These are phyloP conservation scores for Patella pellucida DNA, from an alignment of 2,888 invertebrate genomes.

Conservation along the genomic window DNA sequence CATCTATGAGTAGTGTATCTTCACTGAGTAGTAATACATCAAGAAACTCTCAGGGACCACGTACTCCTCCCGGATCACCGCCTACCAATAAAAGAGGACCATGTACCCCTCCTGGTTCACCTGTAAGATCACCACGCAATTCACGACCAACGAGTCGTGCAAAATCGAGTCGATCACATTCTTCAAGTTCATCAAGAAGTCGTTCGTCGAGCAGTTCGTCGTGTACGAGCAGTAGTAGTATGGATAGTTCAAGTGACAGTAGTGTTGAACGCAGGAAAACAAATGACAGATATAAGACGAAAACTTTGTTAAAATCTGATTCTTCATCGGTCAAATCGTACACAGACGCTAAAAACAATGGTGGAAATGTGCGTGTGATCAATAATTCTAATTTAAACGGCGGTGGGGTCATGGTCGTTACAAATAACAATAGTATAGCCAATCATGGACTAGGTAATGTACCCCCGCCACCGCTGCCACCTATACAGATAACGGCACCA, in stretches of 20 bases:
- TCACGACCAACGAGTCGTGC: background rate
- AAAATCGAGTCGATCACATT: conserved; percentile 3
- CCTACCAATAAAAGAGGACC: conserved; percentile 33
- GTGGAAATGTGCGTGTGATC: background rate
- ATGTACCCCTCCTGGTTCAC: conserved; percentile 42
- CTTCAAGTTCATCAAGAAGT: conserved; percentile 29
- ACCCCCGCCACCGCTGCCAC: background rate
- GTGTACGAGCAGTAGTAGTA: conserved; percentile 34
- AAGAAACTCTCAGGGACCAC: conserved; percentile 24
- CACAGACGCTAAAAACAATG: background rate
- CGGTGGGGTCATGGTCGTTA: background rate
- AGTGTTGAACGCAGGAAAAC: conserved; percentile 17
- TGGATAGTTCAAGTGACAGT: conserved; percentile 24
- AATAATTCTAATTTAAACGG: background rate
- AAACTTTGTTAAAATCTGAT: background rate
- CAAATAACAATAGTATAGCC: background rate
- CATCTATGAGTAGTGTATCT: background rate
- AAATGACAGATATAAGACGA: too few relatives aligned
- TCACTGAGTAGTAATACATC: conserved; percentile 6
- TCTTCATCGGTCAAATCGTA: background rate
- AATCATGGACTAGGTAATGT: background rate
- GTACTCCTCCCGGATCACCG: conserved; percentile 36
- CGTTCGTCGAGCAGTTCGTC: conserved; percentile 40
- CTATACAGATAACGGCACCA: background rate
- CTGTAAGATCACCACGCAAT: conserved; percentile 10